These are phyloP conservation scores for rat (Rattus norvegicus) DNA, from an alignment of 2,113 vertebrate species.

Conservation along the genomic window DNA sequence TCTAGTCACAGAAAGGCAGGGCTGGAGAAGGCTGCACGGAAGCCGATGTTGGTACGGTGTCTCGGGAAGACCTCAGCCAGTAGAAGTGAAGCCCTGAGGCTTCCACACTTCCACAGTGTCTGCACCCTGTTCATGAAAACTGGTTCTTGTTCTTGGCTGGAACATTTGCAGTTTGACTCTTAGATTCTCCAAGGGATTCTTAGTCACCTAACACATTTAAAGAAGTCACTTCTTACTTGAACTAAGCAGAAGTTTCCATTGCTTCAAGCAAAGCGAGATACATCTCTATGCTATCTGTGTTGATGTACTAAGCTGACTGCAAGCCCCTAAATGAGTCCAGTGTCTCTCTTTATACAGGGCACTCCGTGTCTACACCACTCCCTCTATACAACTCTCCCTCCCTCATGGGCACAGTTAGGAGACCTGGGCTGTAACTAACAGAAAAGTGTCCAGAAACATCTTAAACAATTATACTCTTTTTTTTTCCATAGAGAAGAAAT, in stretches of 20 bases:
- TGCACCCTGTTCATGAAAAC: neutral
- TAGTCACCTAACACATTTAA: neutral
- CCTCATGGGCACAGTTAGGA: neutral
- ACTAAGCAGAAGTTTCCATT: neutral
- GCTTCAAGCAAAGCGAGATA: neutral
- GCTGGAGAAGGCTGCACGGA: neutral
- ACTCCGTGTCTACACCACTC: neutral
- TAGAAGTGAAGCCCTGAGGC: neutral
- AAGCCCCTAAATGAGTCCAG: neutral
- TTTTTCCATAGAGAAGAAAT: constrained; percentile 12
- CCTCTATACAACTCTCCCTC: neutral
- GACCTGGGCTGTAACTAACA: neutral
- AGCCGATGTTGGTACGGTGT: neutral
- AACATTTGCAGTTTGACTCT: constrained; percentile 21
- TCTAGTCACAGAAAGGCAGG: neutral
- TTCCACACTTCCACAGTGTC: neutral
- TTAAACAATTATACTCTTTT: constrained; percentile 15
- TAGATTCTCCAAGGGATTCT: neutral
- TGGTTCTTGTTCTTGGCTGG: neutral
- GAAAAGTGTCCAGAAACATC: constrained; percentile 3
- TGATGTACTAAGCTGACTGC: neutral
- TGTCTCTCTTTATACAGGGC: neutral
- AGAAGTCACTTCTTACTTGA: neutral
- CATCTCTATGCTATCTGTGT: neutral
- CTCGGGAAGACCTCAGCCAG: neutral